Evolutionary conservation across 2,888 invertebrate species (phyloP).

Genomic region (Kuschelorhynchus macadamiae): DNA sequence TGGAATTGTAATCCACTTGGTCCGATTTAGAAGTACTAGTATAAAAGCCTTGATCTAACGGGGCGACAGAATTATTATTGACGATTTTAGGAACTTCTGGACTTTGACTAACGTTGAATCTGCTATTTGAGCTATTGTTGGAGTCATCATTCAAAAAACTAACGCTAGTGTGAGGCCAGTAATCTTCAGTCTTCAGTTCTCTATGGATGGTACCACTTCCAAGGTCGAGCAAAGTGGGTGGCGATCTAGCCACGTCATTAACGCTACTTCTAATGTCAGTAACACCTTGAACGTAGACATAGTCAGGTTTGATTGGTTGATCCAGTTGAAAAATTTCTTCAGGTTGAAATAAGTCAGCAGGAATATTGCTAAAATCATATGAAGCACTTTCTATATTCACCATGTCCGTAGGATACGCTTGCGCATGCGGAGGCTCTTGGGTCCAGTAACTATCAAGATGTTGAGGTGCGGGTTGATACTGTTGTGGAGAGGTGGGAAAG

Average conservation of each 20-base stretch:
- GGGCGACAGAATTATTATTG: constrained; percentile 61
- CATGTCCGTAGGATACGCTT: constrained; percentile 63
- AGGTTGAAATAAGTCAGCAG: constrained; percentile 80
- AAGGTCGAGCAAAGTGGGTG: constrained; percentile 80
- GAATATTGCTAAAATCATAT: constrained; percentile 75
- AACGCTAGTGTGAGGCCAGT: constrained; percentile 72
- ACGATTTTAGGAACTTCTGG: constrained; percentile 70
- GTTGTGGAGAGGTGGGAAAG: constrained; percentile 57
- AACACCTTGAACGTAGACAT: constrained; percentile 68
- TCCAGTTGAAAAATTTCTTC: constrained; percentile 85
- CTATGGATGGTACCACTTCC: constrained; percentile 80
- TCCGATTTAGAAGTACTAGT: constrained; percentile 55
- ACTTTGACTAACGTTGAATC: constrained; percentile 69
- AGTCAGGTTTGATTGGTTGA: constrained; percentile 79
- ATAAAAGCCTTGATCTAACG: constrained; percentile 57
- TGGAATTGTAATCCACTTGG: constrained; percentile 37
- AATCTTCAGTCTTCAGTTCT: constrained; percentile 74
- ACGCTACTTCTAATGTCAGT: constrained; percentile 58
- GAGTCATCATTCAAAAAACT: constrained; percentile 70
- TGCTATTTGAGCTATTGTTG: constrained; percentile 65
- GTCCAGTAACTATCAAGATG: constrained; percentile 64
- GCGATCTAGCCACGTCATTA: constrained; percentile 71
- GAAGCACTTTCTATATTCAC: constrained; percentile 62
- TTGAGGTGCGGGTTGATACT: constrained; percentile 56
- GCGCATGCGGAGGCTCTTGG: constrained; percentile 67